A percentile compares a stretch with the other conserved stretches of the same genome.
phyloP scores from a whole-genome alignment of 2,113 vertebrate genomes.

The Clarias batrachus region DNA sequence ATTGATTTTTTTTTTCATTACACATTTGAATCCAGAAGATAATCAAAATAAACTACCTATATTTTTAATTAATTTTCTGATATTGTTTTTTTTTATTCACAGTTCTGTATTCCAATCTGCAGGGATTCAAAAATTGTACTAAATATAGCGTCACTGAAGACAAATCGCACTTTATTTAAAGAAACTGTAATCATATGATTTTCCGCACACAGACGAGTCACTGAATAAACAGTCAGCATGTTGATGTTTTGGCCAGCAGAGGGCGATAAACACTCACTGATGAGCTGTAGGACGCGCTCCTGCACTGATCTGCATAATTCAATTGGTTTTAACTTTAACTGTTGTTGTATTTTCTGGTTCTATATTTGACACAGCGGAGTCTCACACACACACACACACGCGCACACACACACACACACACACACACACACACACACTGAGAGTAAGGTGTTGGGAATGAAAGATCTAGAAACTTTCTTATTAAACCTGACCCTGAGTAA shows the following conservation, averaged over 20 bases:
- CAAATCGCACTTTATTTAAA: background rate
- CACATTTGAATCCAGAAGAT: background rate
- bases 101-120: background rate
- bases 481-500: background rate
- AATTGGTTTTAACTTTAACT: background rate
- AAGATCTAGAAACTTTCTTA: no score
- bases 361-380: no score
- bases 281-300: background rate
- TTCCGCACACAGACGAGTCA: no score
- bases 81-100: background rate
- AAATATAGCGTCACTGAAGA: background rate
- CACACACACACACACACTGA: no score
- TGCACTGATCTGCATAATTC: background rate
- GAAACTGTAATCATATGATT: background rate
- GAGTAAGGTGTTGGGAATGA: no score
- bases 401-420: no score
- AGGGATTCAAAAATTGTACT: background rate
- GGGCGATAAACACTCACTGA: constrained; percentile 50
- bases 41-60: background rate
- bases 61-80: no score
- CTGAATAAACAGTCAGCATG: background rate
- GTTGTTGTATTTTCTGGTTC: background rate
- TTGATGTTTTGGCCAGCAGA: constrained; percentile 51
- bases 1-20: background rate
- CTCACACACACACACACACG: no score